Percentiles rank a stretch among this genome's conserved stretches.
phyloP scores from a whole-genome alignment of 2,113 vertebrate genomes.

The Anolis carolinensis region DNA sequence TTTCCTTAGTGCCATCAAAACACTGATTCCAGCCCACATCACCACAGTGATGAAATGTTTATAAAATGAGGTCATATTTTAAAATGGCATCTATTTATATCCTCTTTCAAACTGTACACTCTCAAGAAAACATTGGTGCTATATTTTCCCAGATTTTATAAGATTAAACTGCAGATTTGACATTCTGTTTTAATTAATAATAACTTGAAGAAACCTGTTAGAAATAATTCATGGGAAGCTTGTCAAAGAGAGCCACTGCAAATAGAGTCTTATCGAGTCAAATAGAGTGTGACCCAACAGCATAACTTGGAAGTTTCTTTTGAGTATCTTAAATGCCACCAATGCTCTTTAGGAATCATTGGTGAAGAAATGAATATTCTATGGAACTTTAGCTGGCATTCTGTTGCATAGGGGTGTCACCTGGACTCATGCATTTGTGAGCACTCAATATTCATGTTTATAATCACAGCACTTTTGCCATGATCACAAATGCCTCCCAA shows the following conservation, averaged over 20 bases:
- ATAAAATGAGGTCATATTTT: conserved; percentile 7
- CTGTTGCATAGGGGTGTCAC: too few relatives aligned
- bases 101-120: neutral
- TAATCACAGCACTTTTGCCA: too few relatives aligned
- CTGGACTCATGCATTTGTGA: too few relatives aligned
- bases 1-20: neutral
- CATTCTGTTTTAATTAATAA: neutral
- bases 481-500: too few relatives aligned
- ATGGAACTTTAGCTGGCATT: neutral
- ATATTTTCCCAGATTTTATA: neutral
- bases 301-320: neutral
- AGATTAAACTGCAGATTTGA: neutral
- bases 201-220: neutral
- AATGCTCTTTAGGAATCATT: neutral
- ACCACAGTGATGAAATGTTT: neutral
- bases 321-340: neutral
- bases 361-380: neutral
- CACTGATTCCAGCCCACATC: neutral
- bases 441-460: too few relatives aligned
- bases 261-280: neutral
- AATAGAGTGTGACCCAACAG: too few relatives aligned
- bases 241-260: neutral
- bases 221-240: neutral
- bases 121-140: neutral
- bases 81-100: neutral